phyloP scores from a whole-genome alignment of 2,888 invertebrate species.

The Eulithis prunata region DNA sequence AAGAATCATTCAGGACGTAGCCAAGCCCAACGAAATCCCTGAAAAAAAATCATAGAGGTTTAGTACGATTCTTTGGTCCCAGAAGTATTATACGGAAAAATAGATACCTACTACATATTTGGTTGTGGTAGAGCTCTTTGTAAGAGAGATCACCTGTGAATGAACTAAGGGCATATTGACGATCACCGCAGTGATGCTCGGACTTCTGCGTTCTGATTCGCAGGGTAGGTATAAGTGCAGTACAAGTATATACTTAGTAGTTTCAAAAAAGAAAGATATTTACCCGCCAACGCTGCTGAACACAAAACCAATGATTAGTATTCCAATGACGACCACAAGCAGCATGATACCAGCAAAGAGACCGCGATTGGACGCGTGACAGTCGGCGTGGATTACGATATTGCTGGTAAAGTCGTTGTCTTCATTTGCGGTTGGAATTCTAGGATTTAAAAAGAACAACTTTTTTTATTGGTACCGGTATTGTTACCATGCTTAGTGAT shows the following conservation, averaged over 20 bases:
- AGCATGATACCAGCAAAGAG: slow-evolving; percentile 88
- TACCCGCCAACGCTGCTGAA: slow-evolving; percentile 79
- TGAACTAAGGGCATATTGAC: too few relatives aligned
- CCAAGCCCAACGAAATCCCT: slow-evolving; percentile 80
- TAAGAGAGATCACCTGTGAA: too few relatives aligned
- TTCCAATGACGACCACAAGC: slow-evolving; percentile 76
- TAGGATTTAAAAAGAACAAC: slow-evolving; percentile 40
- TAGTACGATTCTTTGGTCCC: too few relatives aligned
- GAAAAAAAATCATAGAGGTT: slow-evolving; percentile 45
- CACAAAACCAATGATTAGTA: slow-evolving; percentile 77
- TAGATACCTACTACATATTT: too few relatives aligned
- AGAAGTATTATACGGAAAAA: too few relatives aligned
- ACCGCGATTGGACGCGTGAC: slow-evolving; percentile 90
- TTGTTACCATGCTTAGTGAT: background rate
- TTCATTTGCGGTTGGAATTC: slow-evolving; percentile 74
- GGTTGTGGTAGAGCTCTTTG: too few relatives aligned
- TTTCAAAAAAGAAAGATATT: background rate
- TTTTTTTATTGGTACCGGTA: background rate
- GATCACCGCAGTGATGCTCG: too few relatives aligned
- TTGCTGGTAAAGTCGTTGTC: slow-evolving; percentile 82
- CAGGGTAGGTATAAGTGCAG: too few relatives aligned
- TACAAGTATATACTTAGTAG: background rate
- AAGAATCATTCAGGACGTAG: slow-evolving; percentile 75
- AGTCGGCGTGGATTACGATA: slow-evolving; percentile 88
- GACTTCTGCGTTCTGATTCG: too few relatives aligned